Evolutionary conservation across 2,113 vertebrate species (phyloP).

Genomic region (Gnathochromis pfefferi): DNA sequence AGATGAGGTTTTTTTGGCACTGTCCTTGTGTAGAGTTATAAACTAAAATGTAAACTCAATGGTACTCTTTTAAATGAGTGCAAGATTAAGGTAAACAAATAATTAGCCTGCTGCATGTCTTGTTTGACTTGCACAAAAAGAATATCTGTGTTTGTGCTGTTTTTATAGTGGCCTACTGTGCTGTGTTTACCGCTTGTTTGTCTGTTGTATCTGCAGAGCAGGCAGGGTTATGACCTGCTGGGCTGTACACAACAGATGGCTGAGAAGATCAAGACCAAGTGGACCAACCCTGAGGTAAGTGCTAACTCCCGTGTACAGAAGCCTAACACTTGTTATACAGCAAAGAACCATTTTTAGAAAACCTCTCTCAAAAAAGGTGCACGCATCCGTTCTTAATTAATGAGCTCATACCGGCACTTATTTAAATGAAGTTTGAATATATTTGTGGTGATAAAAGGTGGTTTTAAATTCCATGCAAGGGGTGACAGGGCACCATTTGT

Average conservation of each 20-base stretch:
- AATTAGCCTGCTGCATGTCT: background rate
- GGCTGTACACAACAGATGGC: constrained; percentile 78
- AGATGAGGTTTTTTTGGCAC: accelerated
- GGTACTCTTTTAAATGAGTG: background rate
- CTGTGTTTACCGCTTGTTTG: constrained; percentile 11
- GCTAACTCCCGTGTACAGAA: background rate
- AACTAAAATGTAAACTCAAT: background rate
- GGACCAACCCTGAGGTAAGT: constrained; percentile 81
- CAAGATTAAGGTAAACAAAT: background rate
- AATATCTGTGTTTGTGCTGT: background rate
- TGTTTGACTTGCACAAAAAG: background rate
- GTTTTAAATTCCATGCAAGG: background rate
- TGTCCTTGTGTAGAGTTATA: background rate
- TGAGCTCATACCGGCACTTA: background rate
- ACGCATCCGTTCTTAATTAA: background rate
- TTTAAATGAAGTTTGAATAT: background rate
- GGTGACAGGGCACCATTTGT: background rate
- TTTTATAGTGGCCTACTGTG: background rate
- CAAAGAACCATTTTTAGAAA: background rate
- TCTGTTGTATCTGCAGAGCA: constrained; percentile 64
- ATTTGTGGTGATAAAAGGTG: background rate
- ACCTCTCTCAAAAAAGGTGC: background rate
- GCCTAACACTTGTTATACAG: background rate
- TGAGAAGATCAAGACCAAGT: constrained; percentile 82
- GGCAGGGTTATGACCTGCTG: constrained; percentile 76